phyloP scores from a whole-genome alignment of 2,888 invertebrate species.

The Marronus borbonicus region DNA sequence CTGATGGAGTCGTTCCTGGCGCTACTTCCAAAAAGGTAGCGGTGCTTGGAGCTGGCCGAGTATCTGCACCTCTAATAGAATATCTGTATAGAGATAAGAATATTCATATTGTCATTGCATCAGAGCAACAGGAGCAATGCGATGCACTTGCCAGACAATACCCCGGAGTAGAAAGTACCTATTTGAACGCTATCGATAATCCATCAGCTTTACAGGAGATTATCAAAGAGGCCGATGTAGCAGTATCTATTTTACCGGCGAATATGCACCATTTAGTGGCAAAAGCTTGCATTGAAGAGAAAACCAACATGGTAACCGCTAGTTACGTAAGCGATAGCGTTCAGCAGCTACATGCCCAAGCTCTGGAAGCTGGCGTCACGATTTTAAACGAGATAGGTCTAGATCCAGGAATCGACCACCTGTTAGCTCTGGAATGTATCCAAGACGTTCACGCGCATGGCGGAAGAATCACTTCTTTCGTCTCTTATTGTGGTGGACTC shows the following conservation, averaged over 20 bases:
- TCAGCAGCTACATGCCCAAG: slow-evolving; percentile 83
- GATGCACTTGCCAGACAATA: slow-evolving; percentile 86
- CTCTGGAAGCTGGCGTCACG: slow-evolving; percentile 91
- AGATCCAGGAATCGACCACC: slow-evolving; percentile 92
- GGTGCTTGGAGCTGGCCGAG: slow-evolving; percentile 93
- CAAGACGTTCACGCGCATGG: slow-evolving; percentile 92
- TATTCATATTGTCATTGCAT: slow-evolving; percentile 83
- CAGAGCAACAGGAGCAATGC: slow-evolving; percentile 85
- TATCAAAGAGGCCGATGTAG: slow-evolving; percentile 82
- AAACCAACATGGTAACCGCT: slow-evolving; percentile 96
- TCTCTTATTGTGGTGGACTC: slow-evolving; percentile 97
- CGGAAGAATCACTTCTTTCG: slow-evolving; percentile 94
- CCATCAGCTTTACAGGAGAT: slow-evolving; percentile 80
- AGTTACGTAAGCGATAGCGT: slow-evolving; percentile 94
- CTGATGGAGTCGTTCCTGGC: slow-evolving; percentile 61
- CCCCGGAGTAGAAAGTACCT: slow-evolving; percentile 84
- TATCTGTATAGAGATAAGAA: slow-evolving; percentile 89
- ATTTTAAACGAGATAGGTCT: slow-evolving; percentile 97
- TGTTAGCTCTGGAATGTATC: slow-evolving; percentile 97
- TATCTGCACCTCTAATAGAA: slow-evolving; percentile 94
- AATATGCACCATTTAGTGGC: slow-evolving; percentile 90
- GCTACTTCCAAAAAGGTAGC: slow-evolving; percentile 78
- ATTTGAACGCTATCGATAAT: slow-evolving; percentile 85
- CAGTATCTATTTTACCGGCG: slow-evolving; percentile 93
- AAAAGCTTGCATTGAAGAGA: slow-evolving; percentile 87